Conservation (phyloP, 1,140 invertebrate genomes). For the Octopus sinensis region DNA sequence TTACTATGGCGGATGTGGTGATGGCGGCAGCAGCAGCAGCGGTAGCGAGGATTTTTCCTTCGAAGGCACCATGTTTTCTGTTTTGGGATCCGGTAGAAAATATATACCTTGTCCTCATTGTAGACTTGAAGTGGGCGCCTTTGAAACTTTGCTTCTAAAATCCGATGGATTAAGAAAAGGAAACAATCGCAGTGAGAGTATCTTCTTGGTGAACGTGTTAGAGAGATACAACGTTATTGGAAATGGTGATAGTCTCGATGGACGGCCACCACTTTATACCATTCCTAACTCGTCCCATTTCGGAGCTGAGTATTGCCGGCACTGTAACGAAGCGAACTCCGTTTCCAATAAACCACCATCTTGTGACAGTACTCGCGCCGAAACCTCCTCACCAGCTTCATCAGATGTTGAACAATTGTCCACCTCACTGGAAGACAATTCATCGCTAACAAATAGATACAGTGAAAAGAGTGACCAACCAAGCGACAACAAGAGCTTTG, state of each 20-base stretch:
- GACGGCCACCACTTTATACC: neutral
- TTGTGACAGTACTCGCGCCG: neutral
- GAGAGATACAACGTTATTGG: neutral
- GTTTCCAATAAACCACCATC: neutral
- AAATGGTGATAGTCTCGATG: neutral
- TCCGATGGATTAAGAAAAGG: neutral
- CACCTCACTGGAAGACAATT: neutral
- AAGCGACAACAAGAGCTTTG: too few relatives aligned
- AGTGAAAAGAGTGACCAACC: neutral
- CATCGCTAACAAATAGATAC: neutral
- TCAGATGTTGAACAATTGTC: conserved; percentile 5
- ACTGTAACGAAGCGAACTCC: conserved; percentile 4
- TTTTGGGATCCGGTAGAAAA: neutral
- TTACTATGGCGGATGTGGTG: neutral
- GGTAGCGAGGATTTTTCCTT: neutral
- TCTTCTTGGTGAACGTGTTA: neutral
- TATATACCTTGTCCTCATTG: neutral
- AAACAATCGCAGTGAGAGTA: neutral
- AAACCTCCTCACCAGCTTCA: neutral
- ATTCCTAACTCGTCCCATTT: neutral
- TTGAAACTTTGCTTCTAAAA: neutral
- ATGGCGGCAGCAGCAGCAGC: too few relatives aligned
- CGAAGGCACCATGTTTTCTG: neutral
- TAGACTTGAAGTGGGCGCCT: neutral
- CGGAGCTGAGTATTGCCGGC: neutral